A percentile compares a stretch with the other conserved stretches of the same genome.
Evolutionary conservation across 2,888 invertebrate genomes (phyloP).

Genomic region (Hedya salicella): DNA sequence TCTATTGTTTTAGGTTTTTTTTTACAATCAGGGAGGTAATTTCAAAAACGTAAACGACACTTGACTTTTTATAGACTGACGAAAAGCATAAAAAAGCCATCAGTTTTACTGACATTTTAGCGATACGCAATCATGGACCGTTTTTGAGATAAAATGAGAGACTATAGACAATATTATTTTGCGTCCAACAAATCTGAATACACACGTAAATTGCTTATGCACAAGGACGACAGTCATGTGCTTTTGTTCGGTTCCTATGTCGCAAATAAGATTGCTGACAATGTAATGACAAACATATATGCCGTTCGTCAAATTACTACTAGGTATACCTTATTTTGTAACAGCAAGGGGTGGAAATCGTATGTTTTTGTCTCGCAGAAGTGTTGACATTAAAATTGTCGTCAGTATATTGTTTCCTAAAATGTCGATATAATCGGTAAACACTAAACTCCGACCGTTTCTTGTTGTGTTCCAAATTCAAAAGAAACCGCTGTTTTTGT

Average conservation of each 20-base stretch:
- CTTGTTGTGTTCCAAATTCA: constrained; percentile 67
- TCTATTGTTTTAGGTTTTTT: constrained; percentile 24
- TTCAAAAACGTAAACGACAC: constrained; percentile 33
- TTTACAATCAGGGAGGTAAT: constrained; percentile 13
- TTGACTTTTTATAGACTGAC: constrained; percentile 20
- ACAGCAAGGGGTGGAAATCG: constrained; percentile 47
- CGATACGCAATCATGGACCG: constrained; percentile 62
- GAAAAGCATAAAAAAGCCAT: constrained; percentile 68
- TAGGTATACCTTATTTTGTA: constrained; percentile 35
- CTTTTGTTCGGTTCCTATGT: not conserved
- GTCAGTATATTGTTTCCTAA: constrained; percentile 58
- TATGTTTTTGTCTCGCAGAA: constrained; percentile 22
- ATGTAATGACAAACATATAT: not conserved
- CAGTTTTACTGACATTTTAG: constrained; percentile 68
- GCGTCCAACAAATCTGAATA: not conserved
- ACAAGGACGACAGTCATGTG: not conserved
- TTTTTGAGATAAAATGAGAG: constrained; percentile 57
- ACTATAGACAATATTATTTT: constrained; percentile 44
- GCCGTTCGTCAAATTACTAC: not conserved
- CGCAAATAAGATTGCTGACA: constrained; percentile 11
- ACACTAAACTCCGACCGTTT: constrained; percentile 72
- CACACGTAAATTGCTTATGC: not conserved
- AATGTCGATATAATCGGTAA: constrained; percentile 73
- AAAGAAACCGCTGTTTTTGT: constrained; percentile 77
- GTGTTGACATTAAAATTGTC: constrained; percentile 14